Evolutionary conservation across 2,888 invertebrate genomes (phyloP), one percentile per base, ranked within the genome.

Genomic region (Cloeon dipterum): DNA sequence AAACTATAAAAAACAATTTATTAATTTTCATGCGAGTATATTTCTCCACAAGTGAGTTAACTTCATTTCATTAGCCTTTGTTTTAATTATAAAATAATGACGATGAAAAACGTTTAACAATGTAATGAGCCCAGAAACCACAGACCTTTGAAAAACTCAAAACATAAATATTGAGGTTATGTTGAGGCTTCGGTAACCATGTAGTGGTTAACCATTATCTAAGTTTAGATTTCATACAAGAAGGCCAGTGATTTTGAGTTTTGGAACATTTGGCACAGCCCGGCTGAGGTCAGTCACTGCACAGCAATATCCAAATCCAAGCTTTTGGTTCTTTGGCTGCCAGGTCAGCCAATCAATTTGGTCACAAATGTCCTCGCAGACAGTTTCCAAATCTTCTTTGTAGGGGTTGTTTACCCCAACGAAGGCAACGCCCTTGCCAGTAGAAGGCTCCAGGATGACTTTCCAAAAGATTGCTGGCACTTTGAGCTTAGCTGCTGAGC

Each of bases 371-470:
- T 35, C 14, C 8, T 3, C 13, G 21, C 35, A 35, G 11, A 35
- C 16, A 5, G n/a, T n/a, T 11, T 29, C 14, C n/a, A 48, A 36
- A 5, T 35, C 21, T 10, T 40, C 39, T 4, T 43, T 39, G 52
- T 66, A 60, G 0, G 73, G 72, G 48, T 74, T 70, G 54, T 74
- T 74, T 39, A 70, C 61, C 32, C 67, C 63, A 5, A 74, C 48
- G 45, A 72, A 65, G 2, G 65, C 72, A 2, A 68, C 59, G 1
- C 68, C 72, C 3, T 59, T 49, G 7, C 59, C 54, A 2, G 51
- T 55, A 1, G 46, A 46, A 2, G 61, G 54, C 39, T 72, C 66
- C 46, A 68, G 65, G 1, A 65, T 59, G 3, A 70, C 63, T 41
- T 47, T 49, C 47, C 45, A 49, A 19, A 32, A 42, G 17, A 44